Percentiles rank a stretch among this genome's conserved stretches.
Evolutionary conservation across 1,140 invertebrate species (phyloP).

Genomic region (Tachypleus tridentatus): DNA sequence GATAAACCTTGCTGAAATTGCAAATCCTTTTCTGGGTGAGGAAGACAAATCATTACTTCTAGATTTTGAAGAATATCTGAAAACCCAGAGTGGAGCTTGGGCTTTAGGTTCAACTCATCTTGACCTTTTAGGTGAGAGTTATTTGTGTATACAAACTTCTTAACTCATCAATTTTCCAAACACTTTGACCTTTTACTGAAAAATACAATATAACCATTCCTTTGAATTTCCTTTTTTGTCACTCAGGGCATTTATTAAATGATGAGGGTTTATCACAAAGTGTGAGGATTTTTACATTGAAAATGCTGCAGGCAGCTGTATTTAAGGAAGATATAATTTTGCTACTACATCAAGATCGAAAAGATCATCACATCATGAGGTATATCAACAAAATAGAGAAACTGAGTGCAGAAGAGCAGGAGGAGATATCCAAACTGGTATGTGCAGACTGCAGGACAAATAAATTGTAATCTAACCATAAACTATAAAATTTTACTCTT

Average conservation of each 20-base stretch:
- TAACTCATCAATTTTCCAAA: too few relatives aligned
- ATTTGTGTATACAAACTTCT: too few relatives aligned
- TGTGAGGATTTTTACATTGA: conserved; percentile 16
- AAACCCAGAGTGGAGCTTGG: conserved; percentile 80
- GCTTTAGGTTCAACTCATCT: conserved; percentile 78
- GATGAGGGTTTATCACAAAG: conserved; percentile 25
- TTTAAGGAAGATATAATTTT: conserved; percentile 82
- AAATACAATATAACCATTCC: too few relatives aligned
- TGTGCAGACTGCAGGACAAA: neutral
- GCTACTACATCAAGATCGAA: conserved; percentile 74
- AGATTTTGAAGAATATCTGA: conserved; percentile 72
- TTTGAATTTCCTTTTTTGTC: too few relatives aligned
- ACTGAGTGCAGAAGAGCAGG: conserved; percentile 59
- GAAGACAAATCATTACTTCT: conserved; percentile 35
- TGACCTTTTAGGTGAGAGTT: conserved; percentile 47
- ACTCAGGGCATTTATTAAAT: conserved; percentile 25
- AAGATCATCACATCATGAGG: conserved; percentile 79
- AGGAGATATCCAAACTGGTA: conserved; percentile 65
- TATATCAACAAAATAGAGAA: conserved; percentile 72
- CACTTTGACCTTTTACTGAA: too few relatives aligned
- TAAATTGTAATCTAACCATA: too few relatives aligned
- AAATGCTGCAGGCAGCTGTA: conserved; percentile 41
- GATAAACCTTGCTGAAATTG: conserved; percentile 44
- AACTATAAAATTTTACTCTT: too few relatives aligned
- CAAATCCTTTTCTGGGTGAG: conserved; percentile 47